phyloP scores from a whole-genome alignment of 2,888 invertebrate genomes.

The Drosophila recens region DNA sequence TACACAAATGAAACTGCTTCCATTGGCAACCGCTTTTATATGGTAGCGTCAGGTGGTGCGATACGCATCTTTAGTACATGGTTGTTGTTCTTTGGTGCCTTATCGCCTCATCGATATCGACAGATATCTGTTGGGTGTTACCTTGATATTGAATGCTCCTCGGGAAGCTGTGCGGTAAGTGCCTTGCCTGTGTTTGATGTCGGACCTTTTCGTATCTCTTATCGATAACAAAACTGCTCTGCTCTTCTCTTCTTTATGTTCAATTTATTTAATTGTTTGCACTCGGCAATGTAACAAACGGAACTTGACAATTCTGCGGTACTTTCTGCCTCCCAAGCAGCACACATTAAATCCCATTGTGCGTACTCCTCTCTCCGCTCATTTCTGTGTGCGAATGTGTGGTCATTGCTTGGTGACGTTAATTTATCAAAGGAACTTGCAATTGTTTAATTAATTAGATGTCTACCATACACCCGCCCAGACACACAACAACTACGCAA shows the following conservation, averaged over 20 bases:
- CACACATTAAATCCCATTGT: slow-evolving; percentile 1
- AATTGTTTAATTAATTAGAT: slow-evolving; percentile 77
- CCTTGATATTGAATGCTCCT: slow-evolving; percentile 52
- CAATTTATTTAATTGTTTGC: slow-evolving; percentile 69
- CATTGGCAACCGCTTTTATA: slow-evolving; percentile 58
- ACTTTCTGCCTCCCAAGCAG: slow-evolving; percentile 1
- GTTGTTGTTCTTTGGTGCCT: slow-evolving; percentile 12
- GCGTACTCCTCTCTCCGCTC: background rate
- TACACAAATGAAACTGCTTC: slow-evolving; percentile 55
- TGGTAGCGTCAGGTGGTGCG: slow-evolving; percentile 20
- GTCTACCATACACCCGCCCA: slow-evolving; percentile 19
- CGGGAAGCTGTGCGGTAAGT: slow-evolving; percentile 42
- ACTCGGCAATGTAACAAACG: slow-evolving; percentile 16
- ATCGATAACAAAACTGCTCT: slow-evolving; percentile 12
- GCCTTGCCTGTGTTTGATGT: slow-evolving; percentile 50
- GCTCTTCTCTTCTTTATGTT: slow-evolving; percentile 12
- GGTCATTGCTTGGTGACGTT: slow-evolving; percentile 67
- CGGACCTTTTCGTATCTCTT: slow-evolving; percentile 39
- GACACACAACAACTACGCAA: slow-evolving; percentile 1
- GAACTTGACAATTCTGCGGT: slow-evolving; percentile 13
- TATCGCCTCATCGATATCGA: slow-evolving; percentile 49
- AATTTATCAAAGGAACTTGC: slow-evolving; percentile 78
- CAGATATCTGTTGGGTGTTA: slow-evolving; percentile 27
- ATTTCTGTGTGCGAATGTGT: slow-evolving; percentile 28
- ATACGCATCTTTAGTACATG: slow-evolving; percentile 19